Evolutionary conservation across 2,888 invertebrate genomes (phyloP).

Genomic region (Theodoxus fluviatilis): DNA sequence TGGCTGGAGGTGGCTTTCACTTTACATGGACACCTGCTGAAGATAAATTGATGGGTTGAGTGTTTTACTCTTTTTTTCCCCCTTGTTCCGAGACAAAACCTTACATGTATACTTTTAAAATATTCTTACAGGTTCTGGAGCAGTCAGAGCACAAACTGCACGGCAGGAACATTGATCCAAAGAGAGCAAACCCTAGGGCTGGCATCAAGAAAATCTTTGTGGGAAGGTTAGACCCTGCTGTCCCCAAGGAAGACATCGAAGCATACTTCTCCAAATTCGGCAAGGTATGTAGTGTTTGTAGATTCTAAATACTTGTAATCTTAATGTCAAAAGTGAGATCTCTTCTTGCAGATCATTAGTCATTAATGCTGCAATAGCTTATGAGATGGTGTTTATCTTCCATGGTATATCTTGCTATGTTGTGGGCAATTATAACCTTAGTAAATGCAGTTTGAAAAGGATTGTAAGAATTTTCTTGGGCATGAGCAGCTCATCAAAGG

Average conservation of each 20-base stretch:
- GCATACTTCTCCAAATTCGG: constrained; percentile 91
- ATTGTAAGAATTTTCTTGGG: too few relatives aligned
- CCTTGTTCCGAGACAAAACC: background rate
- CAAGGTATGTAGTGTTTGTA: constrained; percentile 73
- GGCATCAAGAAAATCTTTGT: constrained; percentile 86
- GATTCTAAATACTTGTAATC: background rate
- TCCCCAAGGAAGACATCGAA: constrained; percentile 92
- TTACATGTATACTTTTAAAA: constrained; percentile 7
- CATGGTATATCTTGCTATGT: too few relatives aligned
- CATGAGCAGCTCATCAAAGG: too few relatives aligned
- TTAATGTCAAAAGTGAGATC: background rate
- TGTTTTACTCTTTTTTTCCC: background rate
- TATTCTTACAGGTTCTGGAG: constrained; percentile 45
- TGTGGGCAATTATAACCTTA: too few relatives aligned
- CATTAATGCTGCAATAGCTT: too few relatives aligned
- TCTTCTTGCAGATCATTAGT: too few relatives aligned
- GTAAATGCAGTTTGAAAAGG: too few relatives aligned
- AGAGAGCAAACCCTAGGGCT: constrained; percentile 84
- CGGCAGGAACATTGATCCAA: constrained; percentile 94
- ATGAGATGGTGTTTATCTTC: too few relatives aligned
- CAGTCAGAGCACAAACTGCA: constrained; percentile 79
- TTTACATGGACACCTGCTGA: background rate
- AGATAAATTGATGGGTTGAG: background rate
- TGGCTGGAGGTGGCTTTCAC: background rate
- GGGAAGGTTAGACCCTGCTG: constrained; percentile 90